These are phyloP conservation scores for Osedax frankpressi DNA, from an alignment of 2,888 invertebrate species.

Conservation along the genomic window DNA sequence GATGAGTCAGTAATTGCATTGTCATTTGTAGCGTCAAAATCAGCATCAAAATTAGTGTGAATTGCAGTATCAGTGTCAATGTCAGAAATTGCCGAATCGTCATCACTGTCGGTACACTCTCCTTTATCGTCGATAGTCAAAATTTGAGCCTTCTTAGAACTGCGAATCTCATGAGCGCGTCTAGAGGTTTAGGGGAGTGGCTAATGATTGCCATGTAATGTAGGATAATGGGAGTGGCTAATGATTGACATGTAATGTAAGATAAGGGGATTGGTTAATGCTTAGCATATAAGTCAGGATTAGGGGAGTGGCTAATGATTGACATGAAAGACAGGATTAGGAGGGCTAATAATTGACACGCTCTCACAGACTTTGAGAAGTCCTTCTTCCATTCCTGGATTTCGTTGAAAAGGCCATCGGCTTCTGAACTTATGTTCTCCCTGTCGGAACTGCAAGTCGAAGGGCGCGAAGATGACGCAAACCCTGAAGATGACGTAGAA, in stretches of 20 bases:
- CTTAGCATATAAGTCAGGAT: neutral
- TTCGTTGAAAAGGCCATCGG: neutral
- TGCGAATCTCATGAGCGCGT: slow-evolving; percentile 32
- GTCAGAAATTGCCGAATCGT: neutral
- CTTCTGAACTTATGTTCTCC: neutral
- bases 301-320: neutral
- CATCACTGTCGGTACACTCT: slow-evolving; percentile 16
- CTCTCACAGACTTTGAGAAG: neutral
- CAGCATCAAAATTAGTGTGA: too few species aligned
- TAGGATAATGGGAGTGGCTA: neutral
- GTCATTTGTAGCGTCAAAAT: too few species aligned
- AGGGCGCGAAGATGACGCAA: neutral
- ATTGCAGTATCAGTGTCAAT: too few species aligned
- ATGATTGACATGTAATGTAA: neutral
- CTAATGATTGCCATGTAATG: neutral
- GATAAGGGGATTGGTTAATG: too few species aligned
- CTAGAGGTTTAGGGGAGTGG: slow-evolving; percentile 28
- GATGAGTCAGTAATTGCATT: too few species aligned
- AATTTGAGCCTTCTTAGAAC: slow-evolving; percentile 35
- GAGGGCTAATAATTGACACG: too few species aligned
- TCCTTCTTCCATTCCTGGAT: neutral
- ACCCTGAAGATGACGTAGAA: neutral
- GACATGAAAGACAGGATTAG: neutral
- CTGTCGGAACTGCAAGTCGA: neutral
- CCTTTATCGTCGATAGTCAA: slow-evolving; percentile 31